Percentiles rank a stretch among this genome's conserved stretches.
Evolutionary conservation across 2,113 vertebrate genomes (phyloP).

Genomic region (Thinocorus orbignyianus): DNA sequence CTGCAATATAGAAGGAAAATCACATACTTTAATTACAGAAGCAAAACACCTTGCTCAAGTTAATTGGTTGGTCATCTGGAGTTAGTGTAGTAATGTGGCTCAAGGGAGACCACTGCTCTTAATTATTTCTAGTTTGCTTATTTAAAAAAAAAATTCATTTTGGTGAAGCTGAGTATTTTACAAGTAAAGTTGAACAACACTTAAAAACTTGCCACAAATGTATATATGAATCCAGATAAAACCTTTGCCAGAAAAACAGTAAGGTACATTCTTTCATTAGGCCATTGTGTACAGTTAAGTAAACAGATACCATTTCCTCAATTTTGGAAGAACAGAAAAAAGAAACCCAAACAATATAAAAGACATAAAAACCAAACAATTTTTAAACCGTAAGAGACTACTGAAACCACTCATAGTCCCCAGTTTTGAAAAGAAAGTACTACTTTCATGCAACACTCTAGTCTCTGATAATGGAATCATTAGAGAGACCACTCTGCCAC

Average conservation of each 20-base stretch:
- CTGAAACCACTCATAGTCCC: fast-evolving
- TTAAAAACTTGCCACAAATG: background rate
- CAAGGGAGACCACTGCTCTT: background rate
- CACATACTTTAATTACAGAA: background rate
- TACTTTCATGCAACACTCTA: background rate
- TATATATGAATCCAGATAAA: background rate
- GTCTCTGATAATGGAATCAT: background rate
- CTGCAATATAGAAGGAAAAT: background rate
- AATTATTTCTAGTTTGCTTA: background rate
- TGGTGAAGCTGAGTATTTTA: background rate
- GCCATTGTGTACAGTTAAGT: background rate
- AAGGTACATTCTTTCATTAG: background rate
- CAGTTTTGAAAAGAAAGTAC: background rate
- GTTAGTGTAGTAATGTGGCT: background rate
- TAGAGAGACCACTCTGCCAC: background rate
- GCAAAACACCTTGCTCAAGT: background rate
- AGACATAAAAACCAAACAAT: background rate
- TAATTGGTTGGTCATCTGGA: background rate
- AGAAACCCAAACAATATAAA: background rate
- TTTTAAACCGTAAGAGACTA: background rate
- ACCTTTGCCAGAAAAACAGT: background rate
- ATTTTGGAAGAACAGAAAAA: background rate
- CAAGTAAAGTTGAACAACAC: background rate
- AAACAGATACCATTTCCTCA: background rate
- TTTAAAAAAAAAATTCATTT: background rate